These are phyloP conservation scores for Microctenopoma steveboyesi DNA, from an alignment of 2,797 vertebrate species.

Conservation along the genomic window DNA sequence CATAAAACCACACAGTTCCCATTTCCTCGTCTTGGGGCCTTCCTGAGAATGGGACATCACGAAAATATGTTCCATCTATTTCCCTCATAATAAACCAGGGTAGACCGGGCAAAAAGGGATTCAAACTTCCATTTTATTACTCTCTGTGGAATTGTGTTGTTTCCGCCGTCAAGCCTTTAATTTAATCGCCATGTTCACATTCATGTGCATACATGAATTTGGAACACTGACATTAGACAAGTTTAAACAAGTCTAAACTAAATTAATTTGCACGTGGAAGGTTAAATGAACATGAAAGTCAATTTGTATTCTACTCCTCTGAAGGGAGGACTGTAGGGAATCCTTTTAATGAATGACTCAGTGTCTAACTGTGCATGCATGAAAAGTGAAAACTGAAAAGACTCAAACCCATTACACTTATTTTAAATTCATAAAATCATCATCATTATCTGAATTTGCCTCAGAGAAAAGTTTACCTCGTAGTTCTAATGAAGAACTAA, in stretches of 20 bases:
- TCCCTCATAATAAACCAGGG: conserved; percentile 9
- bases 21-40: conserved; percentile 6
- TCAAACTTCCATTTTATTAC: neutral
- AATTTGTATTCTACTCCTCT: neutral
- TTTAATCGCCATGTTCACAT: neutral
- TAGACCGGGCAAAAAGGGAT: neutral
- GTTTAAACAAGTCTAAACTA: neutral
- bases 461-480: conserved; percentile 12
- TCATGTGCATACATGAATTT: too few relatives aligned
- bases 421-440: neutral
- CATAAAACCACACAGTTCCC: conserved; percentile 22
- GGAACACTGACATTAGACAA: neutral
- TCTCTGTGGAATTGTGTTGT: neutral
- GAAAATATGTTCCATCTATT: conserved; percentile 16
- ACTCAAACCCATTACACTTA: conserved; percentile 3
- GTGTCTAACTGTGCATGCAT: neutral
- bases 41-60: conserved; percentile 7
- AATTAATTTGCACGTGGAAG: neutral
- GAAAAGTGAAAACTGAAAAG: neutral
- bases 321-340: neutral
- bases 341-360: neutral
- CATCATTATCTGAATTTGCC: conserved; percentile 13
- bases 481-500: conserved; percentile 7
- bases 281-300: conserved; percentile 5
- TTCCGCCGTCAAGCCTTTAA: neutral